Evolutionary conservation across 92 coral and sea anemone genomes (phyloP).

Genomic region (Heliopora coerulea): DNA sequence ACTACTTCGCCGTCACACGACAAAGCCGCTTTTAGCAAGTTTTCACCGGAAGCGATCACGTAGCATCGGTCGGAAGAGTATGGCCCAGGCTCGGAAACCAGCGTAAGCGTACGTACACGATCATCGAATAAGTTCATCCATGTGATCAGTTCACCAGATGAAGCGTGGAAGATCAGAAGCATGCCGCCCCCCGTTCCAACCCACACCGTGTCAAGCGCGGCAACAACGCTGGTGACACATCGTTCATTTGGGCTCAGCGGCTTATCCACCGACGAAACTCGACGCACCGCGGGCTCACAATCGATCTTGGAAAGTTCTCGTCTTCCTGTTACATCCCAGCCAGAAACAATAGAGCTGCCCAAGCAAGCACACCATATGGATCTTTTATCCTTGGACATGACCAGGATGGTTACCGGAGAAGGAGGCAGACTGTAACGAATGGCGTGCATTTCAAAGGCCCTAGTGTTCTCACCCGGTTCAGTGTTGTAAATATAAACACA

Average conservation of each 20-base stretch:
- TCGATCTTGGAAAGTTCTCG: conserved; percentile 62
- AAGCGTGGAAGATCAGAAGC: conserved; percentile 73
- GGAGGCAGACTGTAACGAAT: conserved; percentile 79
- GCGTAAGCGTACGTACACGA: conserved; percentile 65
- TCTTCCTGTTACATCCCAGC: conserved; percentile 70
- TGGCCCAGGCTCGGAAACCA: conserved; percentile 79
- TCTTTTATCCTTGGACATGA: conserved; percentile 50
- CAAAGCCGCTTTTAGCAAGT: conserved; percentile 45
- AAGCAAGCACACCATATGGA: conserved; percentile 71
- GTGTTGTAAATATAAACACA: conserved; percentile 75
- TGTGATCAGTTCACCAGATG: conserved; percentile 65
- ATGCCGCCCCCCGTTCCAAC: conserved; percentile 87
- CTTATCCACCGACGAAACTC: conserved; percentile 6
- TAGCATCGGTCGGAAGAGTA: conserved; percentile 77
- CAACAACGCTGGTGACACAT: conserved; percentile 66
- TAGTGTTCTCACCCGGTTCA: conserved; percentile 60
- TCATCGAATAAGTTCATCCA: conserved; percentile 83
- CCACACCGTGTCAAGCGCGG: conserved; percentile 83
- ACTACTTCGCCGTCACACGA: neutral
- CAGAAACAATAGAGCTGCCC: conserved; percentile 63
- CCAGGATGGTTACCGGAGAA: conserved; percentile 58
- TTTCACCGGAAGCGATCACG: conserved; percentile 88
- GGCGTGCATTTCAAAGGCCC: conserved; percentile 82
- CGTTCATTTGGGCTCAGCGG: conserved; percentile 11
- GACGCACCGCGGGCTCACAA: conserved; percentile 57